Base-by-base conservation (phyloP, 2,888 invertebrate genomes). In the Cabera pusaria region DNA sequence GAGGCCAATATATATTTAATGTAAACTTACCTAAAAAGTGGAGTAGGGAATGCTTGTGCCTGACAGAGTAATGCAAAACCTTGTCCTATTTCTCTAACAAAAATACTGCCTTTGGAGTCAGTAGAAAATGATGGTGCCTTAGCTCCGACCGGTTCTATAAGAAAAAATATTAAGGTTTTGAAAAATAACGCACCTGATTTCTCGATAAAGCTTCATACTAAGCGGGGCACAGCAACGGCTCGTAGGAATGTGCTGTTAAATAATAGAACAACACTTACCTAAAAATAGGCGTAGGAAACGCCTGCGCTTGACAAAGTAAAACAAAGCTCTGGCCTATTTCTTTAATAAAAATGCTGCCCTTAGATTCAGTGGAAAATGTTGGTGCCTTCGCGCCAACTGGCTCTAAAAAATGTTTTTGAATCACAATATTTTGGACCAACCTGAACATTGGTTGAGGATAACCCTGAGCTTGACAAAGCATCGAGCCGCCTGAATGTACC, bases 401-500 rank as follows among this genome's bases (percentile, higher is more conserved):
- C 73, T 92, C 92, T 92, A 89, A 52, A 61, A 54, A 33, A 32
- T 40, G 49, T 36, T 16, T 44, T 53, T 39, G 52, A 55, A 45
- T 43, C 38, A 26, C 37, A 7, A 19, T 27, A 36, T 6, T 18
- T n/a, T n/a, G n/a, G 14, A 41, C 86, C 70, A 88, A 93, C 93
- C 93, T 93, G 90, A 92, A 93, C 51, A 88, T 73, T 59, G 93
- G 93, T 68, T 91, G 87, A 54, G 93, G 93, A 71, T 89, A 90
- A 67, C 90, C 90, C 72, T 90, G 90, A 42, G 90, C 90, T 66
- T 90, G 89, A 64, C 90, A 91, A 59, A 90, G 81, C 69, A 90
- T 74, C 31, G 90, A 90, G 49, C 89, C 81, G 21, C 78, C 79
- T 52, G 73, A 73, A 45, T 65, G 57, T 31, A 68, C 67, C 51